Evolutionary conservation across 2,888 invertebrate species (phyloP), one percentile per base, ranked within the genome.

Genomic region (Pomacea canaliculata): DNA sequence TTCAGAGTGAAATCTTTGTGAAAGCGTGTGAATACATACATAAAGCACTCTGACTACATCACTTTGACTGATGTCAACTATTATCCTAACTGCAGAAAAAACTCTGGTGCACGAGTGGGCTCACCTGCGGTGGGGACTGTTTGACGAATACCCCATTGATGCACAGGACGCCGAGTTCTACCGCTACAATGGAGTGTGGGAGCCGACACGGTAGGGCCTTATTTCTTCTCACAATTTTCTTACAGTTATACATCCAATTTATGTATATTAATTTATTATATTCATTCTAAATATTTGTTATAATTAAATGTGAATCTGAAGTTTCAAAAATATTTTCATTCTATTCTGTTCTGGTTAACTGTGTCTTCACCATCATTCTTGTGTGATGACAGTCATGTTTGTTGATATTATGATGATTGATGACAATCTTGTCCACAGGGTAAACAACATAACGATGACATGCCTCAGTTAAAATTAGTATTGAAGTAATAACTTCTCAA

Each of bases 71-170:
- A 37, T 5, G 37, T 37, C 37, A 37, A 8, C 27, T 27, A 67
- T 46, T 18, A 12, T 12, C 5, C 68, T n/a, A 13, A 12, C 10
- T 12, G 46, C 79, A 84, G 85, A 81, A 46, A 83, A 82, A 77
- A 89, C 92, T 18, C 85, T 94, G 60, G 92, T 93, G 0, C 93
- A 93, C 83, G 93, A 94, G 84, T 94, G 94, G 92, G 93, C 93
- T 8, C 94, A 93, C 90, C 94, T 93, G 85, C 92, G 94, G 1
- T 94, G 94, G 90, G 94, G 94, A 5, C 93, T 94, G 7, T 94
- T 94, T 87, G 94, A 94, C 83, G 94, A 94, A 87, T 92, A 93
- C 78, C 81, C 83, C 4, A 79, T 80, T 16, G 82, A 79, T 27
- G 48, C 77, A 0, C 76, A 82, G 63, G 78, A 80, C n/a, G 71